Evolutionary conservation across 2,113 vertebrate genomes (phyloP).

Genomic region (Abramis brama): DNA sequence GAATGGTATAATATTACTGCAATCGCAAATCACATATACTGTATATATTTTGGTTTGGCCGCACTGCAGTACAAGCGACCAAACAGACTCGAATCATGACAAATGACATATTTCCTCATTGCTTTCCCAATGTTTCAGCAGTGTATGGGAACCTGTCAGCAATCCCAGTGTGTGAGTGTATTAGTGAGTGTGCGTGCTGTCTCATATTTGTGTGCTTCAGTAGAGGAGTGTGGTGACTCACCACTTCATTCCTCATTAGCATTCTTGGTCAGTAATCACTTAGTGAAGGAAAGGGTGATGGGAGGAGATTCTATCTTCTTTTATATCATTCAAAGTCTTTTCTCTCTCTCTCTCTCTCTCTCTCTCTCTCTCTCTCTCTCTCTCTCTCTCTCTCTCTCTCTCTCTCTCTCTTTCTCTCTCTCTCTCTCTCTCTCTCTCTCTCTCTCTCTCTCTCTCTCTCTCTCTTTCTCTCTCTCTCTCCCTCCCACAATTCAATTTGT

Average conservation of each 20-base stretch:
- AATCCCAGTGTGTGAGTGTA: constrained; percentile 19
- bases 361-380: background rate
- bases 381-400: constrained; percentile 8
- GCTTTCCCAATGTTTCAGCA: constrained; percentile 17
- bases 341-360: background rate
- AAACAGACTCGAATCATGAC: constrained; percentile 28
- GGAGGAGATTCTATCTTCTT: constrained; percentile 23
- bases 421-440: background rate
- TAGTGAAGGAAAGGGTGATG: constrained; percentile 27
- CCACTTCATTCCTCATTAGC: constrained; percentile 50
- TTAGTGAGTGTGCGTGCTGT: constrained; percentile 17
- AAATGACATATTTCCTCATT: constrained; percentile 38
- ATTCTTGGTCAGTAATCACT: constrained; percentile 55
- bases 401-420: background rate
- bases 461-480: constrained; percentile 9
- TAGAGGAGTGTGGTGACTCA: constrained; percentile 52
- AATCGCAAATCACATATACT: background rate
- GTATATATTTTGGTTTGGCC: constrained; percentile 4
- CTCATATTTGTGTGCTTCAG: constrained; percentile 33
- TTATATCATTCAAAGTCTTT: background rate
- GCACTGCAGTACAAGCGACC: constrained; percentile 9
- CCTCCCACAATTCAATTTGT: constrained; percentile 27
- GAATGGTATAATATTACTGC: background rate
- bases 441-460: background rate
- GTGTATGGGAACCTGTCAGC: constrained; percentile 11